Evolutionary conservation across 1,140 invertebrate genomes (phyloP), one percentile per base, ranked within the genome.

Genomic region (Drosophila elegans): DNA sequence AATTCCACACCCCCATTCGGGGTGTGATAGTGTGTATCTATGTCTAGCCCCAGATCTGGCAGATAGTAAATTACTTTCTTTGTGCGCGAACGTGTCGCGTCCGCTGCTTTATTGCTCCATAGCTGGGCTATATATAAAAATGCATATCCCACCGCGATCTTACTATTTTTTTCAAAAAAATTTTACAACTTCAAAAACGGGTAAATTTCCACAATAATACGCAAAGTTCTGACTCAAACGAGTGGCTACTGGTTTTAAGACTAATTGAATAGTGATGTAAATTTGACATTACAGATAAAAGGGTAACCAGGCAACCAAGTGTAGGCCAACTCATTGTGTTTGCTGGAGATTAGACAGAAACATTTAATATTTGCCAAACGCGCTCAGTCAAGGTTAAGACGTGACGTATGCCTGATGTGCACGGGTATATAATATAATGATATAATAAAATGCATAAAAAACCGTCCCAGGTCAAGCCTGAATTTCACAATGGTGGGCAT

Each of bases 241-340:
- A 39, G 51, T 55, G 7, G 25, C 77, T 84, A 77, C 76, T 57
- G 59, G 76, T 57, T 80, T 80, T 10, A 56, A n/a, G n/a, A 53
- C 13, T 25, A 27, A n/a, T 32, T 44, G 2, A 57, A 27, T 10
- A 21, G 13, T 52, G 49, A 36, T 51, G 49, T 3, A 3, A 29
- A 16, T 3, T 9, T 51, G 27, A 3, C 13, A 13, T 4, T n/a
- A 5, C 7, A 34, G 48, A 27, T 34, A 34, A 34, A 3, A 16
- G 1, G 25, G 12, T 48, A 29, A 48, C 5, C 45, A 48, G 11
- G 11, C 25, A 10, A 9, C 27, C n/a, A 3, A 32, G 48, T 16
- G 48, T 16, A n/a, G n/a, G 48, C 29, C 29, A 34, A 51, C 7
- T 34, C 29, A 13, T 13, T 42, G 12, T 27, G 10, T 63, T 44